Base-by-base conservation (phyloP, 2,797 vertebrate genomes). In the Adrianichthys oophorus region DNA sequence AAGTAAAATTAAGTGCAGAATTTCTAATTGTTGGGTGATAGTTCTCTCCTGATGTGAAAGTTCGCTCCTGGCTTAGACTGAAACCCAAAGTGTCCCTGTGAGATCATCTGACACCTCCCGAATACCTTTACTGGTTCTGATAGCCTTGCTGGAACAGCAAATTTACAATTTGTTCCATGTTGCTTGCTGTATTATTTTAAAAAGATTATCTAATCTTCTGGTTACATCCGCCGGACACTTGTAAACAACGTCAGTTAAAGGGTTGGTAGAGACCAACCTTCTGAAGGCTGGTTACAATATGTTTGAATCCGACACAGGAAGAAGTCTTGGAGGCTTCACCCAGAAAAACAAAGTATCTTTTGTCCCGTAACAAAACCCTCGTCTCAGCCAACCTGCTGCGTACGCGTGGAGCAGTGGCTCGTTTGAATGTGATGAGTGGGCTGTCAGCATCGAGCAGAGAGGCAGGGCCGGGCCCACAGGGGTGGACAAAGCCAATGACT, bases 381-480 rank as follows among this genome's bases (percentile, higher is more conserved):
- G 74, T 82, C 55, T 75, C 72, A 83, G 59, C 67, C 66, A 74
- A 68, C 67, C 47, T 75, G 69, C 68, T 59, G 63, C 63, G 68
- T 79, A 84, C 75, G 85, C 85, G 83, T 57, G 84, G 72, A 65
- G 73, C 70, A 67, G 63, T 58, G 7, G 80, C 59, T 80, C 61
- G 57, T 86, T 74, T 86, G 81, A 89, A 89, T 88, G 87, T 89
- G 88, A 89, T 90, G 89, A 87, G 90, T 90, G 87, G 88, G 86
- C 84, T 85, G 82, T 83, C 74, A 68, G 79, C 83, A 82, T 71
- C 56, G 74, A 80, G 87, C 70, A 62, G 70, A 78, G 76, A 82
- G 86, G 81, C 57, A 87, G 83, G 87, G 87, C 81, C 69, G 88
- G 24, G 76, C 80, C 65, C 83, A 78, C 76, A 72, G 87, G 82